Percentiles rank a stretch among this genome's conserved stretches.
These are phyloP conservation scores for Zele albiditarsus DNA, from an alignment of 2,888 invertebrate genomes.

Conservation along the genomic window DNA sequence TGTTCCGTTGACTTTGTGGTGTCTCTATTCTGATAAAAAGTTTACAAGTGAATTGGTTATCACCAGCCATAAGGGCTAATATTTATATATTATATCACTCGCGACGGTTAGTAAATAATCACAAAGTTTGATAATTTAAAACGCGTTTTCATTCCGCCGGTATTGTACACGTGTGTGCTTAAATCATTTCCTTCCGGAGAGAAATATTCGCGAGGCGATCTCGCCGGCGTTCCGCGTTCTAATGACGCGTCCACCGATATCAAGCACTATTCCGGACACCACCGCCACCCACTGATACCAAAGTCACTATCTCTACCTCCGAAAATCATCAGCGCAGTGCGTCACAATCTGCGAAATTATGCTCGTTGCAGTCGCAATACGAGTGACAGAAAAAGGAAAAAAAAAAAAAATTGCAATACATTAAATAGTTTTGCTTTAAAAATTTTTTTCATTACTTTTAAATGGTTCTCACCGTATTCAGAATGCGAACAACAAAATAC, in stretches of 20 bases:
- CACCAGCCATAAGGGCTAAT: too few species aligned
- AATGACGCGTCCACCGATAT: constrained; percentile 60
- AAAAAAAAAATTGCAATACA: too few species aligned
- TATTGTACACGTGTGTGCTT: constrained; percentile 15
- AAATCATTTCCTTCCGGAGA: constrained; percentile 30
- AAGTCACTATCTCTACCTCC: constrained; percentile 31
- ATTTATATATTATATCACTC: too few species aligned
- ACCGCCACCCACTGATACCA: constrained; percentile 17
- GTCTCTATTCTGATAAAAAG: too few species aligned
- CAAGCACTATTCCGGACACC: constrained; percentile 48
- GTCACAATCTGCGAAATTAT: neutral
- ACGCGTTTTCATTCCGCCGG: neutral
- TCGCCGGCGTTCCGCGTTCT: constrained; percentile 66
- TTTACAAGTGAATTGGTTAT: too few species aligned
- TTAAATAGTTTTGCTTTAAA: too few species aligned
- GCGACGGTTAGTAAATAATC: neutral
- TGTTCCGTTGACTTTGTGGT: too few species aligned
- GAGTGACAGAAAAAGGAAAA: too few species aligned
- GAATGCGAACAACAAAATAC: neutral
- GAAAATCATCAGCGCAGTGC: constrained; percentile 20
- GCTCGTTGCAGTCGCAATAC: too few species aligned
- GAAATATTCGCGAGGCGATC: constrained; percentile 60
- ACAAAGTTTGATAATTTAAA: neutral
- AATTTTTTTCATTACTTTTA: too few species aligned
- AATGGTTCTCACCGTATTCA: neutral